These are phyloP conservation scores for Caenorhabditis afra DNA, from an alignment of 2,888 invertebrate genomes.

Conservation along the genomic window DNA sequence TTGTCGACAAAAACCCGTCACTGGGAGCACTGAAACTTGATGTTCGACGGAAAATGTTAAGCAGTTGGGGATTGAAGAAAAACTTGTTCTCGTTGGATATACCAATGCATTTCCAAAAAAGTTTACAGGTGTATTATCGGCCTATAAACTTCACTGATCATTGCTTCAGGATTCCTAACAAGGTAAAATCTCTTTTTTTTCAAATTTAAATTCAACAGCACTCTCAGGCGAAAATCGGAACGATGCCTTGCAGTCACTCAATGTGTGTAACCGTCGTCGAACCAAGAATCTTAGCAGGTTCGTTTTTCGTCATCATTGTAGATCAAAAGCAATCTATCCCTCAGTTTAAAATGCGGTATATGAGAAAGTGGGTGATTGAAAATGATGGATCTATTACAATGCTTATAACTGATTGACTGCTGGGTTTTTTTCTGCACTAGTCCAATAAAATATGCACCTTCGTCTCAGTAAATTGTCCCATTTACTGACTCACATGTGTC, in stretches of 20 bases:
- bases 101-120: no score
- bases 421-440: neutral
- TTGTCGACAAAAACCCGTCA: slow-evolving; percentile 23
- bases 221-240: slow-evolving; percentile 69
- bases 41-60: neutral
- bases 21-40: neutral
- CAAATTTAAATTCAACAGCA: neutral
- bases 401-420: neutral
- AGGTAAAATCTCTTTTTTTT: slow-evolving; percentile 11
- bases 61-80: slow-evolving; percentile 3
- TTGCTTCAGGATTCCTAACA: slow-evolving; percentile 75
- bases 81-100: no score
- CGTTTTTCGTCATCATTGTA: neutral
- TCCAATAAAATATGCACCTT: neutral
- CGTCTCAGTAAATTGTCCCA: slow-evolving; percentile 3
- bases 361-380: slow-evolving; percentile 37
- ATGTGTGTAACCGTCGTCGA: slow-evolving; percentile 79
- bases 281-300: slow-evolving; percentile 76
- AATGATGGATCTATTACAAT: slow-evolving; percentile 51
- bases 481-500: slow-evolving; percentile 26
- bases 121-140: slow-evolving; percentile 78
- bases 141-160: slow-evolving; percentile 79
- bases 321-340: no score
- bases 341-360: slow-evolving; percentile 16
- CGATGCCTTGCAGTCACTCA: slow-evolving; percentile 76